A percentile compares a stretch with the other conserved stretches of the same genome.
Evolutionary conservation across 2,888 invertebrate species (phyloP).

Genomic region (Scelioninae gen. 2): DNA sequence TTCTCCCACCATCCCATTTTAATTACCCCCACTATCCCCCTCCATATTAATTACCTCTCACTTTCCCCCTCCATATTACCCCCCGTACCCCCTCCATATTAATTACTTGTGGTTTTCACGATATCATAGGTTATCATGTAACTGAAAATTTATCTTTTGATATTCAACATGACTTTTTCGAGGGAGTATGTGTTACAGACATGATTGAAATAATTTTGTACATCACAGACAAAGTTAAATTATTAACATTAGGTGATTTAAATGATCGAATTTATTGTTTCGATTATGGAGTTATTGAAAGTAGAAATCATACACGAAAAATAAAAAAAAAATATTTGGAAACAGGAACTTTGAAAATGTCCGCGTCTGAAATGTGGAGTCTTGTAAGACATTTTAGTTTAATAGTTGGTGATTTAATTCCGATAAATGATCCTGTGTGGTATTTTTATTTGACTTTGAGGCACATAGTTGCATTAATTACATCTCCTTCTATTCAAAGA

Average conservation of each 20-base stretch:
- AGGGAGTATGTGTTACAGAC: slow-evolving; percentile 39
- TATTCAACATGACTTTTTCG: slow-evolving; percentile 43
- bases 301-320: slow-evolving; percentile 30
- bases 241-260: slow-evolving; percentile 45
- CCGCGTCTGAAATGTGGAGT: slow-evolving; percentile 54
- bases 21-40: too few species aligned
- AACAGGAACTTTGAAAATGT: slow-evolving; percentile 44
- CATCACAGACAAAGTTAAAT: slow-evolving; percentile 19
- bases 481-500: slow-evolving; percentile 20
- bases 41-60: too few species aligned
- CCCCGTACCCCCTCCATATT: too few species aligned
- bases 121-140: slow-evolving; percentile 15
- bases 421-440: slow-evolving; percentile 49
- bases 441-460: slow-evolving; percentile 27
- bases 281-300: slow-evolving; percentile 30
- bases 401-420: slow-evolving; percentile 49
- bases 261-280: slow-evolving; percentile 46
- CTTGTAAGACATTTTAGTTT: slow-evolving; percentile 53
- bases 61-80: too few species aligned
- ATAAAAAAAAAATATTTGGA: slow-evolving; percentile 38
- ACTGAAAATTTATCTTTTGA: slow-evolving; percentile 38
- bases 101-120: slow-evolving; percentile 45
- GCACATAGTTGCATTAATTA: neutral
- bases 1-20: too few species aligned
- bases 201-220: slow-evolving; percentile 46